Evolutionary conservation across 35 echinoderm and acorn worm species (phyloP).

Genomic region (Ptychodera flava): DNA sequence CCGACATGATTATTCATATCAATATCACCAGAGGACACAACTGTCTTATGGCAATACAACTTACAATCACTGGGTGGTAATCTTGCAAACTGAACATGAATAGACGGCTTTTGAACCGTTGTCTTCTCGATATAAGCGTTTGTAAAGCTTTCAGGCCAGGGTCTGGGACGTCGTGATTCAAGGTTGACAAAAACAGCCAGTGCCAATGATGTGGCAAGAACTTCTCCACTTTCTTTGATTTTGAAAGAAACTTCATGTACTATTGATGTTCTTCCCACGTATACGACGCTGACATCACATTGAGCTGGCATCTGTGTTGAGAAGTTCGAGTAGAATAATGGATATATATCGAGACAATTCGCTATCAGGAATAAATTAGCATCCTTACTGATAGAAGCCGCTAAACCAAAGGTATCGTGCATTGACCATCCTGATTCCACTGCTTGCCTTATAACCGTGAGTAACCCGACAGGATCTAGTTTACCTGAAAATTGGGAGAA

Average conservation of each 20-base stretch:
- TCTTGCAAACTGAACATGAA: neutral
- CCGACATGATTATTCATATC: neutral
- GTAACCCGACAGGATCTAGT: too few species aligned
- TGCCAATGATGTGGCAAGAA: neutral
- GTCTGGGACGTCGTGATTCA: neutral
- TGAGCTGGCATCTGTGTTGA: neutral
- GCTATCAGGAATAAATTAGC: too few species aligned
- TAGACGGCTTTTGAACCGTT: neutral
- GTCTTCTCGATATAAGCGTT: neutral
- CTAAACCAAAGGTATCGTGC: too few species aligned
- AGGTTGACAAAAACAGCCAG: neutral
- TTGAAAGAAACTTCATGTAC: neutral
- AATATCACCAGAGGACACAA: neutral
- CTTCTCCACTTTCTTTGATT: neutral
- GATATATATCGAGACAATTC: too few species aligned
- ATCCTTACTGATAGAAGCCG: too few species aligned
- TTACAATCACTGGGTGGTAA: neutral
- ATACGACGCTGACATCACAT: neutral
- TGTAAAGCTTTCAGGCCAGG: neutral
- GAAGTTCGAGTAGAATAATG: neutral
- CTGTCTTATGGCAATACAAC: neutral
- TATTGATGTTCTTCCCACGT: neutral
- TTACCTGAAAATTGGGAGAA: too few species aligned
- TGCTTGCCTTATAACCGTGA: too few species aligned
- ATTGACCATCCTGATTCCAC: too few species aligned